phyloP scores from a whole-genome alignment of 2,888 invertebrate genomes.

The Agonopterix alstromeriana region DNA sequence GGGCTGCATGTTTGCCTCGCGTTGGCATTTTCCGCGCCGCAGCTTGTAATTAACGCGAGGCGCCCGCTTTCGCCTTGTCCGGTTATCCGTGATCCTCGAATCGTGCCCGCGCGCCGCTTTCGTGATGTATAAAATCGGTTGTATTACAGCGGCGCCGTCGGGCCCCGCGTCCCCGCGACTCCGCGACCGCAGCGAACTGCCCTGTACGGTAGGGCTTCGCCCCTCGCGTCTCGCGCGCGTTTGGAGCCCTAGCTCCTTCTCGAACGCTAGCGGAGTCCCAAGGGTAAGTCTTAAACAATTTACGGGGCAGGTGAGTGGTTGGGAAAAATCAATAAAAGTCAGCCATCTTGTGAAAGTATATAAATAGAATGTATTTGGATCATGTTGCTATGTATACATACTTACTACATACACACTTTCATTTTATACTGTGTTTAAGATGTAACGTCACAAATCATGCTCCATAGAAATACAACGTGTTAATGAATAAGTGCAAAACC shows the following conservation, averaged over 20 bases:
- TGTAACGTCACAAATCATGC: no score
- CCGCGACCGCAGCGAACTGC: slow-evolving; percentile 30
- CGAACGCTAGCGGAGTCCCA: slow-evolving; percentile 41
- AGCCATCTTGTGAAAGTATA: slow-evolving; percentile 62
- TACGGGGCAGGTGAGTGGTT: slow-evolving; percentile 33
- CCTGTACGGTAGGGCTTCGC: slow-evolving; percentile 36
- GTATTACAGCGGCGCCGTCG: slow-evolving; percentile 65
- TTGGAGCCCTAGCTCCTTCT: slow-evolving; percentile 69
- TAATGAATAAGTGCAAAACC: no score
- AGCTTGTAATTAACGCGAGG: slow-evolving; percentile 19
- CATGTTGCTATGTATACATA: no score
- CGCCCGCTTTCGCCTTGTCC: slow-evolving; percentile 16
- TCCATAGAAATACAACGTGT: no score
- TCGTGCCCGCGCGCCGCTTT: slow-evolving; percentile 49
- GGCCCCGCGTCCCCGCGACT: slow-evolving; percentile 43
- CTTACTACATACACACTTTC: no score
- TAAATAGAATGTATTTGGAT: no score
- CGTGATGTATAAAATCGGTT: slow-evolving; percentile 65
- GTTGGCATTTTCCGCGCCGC: slow-evolving; percentile 51
- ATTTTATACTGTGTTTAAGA: no score
- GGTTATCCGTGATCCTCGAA: slow-evolving; percentile 26
- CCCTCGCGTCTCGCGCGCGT: slow-evolving; percentile 57
- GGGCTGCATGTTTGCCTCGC: slow-evolving; percentile 64
- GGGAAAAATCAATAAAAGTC: slow-evolving; percentile 36
- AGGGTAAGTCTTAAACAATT: slow-evolving; percentile 60